Evolutionary conservation across 2,888 invertebrate species (phyloP), one percentile per base, ranked within the genome.

Genomic region (Tortricodes alternella): DNA sequence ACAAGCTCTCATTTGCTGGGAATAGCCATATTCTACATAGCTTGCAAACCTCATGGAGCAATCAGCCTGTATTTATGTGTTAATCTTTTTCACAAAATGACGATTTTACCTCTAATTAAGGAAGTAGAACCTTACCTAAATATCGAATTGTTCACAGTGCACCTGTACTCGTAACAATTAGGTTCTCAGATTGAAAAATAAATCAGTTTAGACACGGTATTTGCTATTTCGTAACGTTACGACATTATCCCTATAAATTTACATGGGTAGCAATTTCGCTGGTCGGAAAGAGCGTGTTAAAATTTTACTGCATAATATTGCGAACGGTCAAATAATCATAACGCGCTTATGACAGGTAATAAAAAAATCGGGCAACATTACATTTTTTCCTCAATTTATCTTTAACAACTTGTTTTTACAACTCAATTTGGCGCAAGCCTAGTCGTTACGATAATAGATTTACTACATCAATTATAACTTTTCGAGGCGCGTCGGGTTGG

Each of bases 361-460:
- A 86, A 86, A 84, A 77, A 80, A 79, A 67, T 71, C 74, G 76
- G 67, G 75, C 74, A 73, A 81, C 79, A 82, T 56, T 49, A 77
- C 77, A 81, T 44, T 80, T 85, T 85, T 85, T 85, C 87, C 82
- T 80, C 83, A 84, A 88, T 89, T 89, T 86, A 83, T 83, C 82
- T 83, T 56, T 86, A 85, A 86, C 78, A 83, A 79, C 84, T 78
- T 83, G 72, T 84, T 85, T 80, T 88, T 86, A 86, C 78, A 83
- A 81, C 82, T 82, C 80, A 84, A 85, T 87, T 83, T 79, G 78
- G 70, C 75, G 63, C 62, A 72, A 76, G n/a, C n/a, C n/a, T n/a
- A n/a, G 71, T 71, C 68, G 76, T 73, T 73, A 73, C 76, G 77
- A 77, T 83, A 83, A 82, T 83, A 86, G 83, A 80, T 84, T 85